phyloP scores from a whole-genome alignment of 2,113 vertebrate genomes.

The Chlorodrepanis virens region DNA sequence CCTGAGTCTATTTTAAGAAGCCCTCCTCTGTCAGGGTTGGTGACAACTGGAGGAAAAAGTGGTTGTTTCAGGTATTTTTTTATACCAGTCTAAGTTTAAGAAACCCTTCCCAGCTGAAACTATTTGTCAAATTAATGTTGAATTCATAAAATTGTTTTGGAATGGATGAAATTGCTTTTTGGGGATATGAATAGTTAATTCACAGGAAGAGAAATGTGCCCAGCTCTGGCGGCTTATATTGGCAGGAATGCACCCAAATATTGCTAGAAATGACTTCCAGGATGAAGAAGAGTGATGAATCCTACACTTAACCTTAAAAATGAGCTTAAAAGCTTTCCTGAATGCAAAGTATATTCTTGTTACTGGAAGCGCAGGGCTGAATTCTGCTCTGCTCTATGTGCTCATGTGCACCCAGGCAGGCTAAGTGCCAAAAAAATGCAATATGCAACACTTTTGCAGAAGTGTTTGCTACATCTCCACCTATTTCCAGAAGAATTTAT shows the following conservation, averaged over 20 bases:
- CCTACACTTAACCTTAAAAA: constrained; percentile 35
- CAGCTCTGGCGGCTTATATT: not conserved
- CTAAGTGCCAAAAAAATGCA: constrained; percentile 47
- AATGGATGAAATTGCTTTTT: constrained; percentile 53
- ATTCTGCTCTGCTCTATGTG: not conserved
- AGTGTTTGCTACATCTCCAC: not conserved
- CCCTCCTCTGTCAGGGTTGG: not conserved
- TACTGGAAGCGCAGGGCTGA: not conserved
- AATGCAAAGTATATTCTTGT: not conserved
- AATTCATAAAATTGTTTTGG: constrained; percentile 56
- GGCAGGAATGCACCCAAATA: constrained; percentile 8
- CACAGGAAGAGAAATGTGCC: constrained; percentile 40
- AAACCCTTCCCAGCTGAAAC: constrained; percentile 16
- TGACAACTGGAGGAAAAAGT: not conserved
- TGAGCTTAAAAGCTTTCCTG: constrained; percentile 20
- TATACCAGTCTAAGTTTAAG: not conserved
- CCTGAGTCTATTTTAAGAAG: not conserved
- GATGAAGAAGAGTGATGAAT: constrained; percentile 33
- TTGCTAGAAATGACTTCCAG: constrained; percentile 41
- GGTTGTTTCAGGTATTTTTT: not conserved
- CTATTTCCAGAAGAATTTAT: constrained; percentile 13
- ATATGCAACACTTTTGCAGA: not conserved
- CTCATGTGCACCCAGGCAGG: not conserved
- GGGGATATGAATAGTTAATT: constrained; percentile 49
- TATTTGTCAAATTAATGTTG: constrained; percentile 57